A percentile compares a stretch with the other conserved stretches of the same genome.
Conservation (phyloP, 92 coral and sea anemone genomes). For the Parazoanthus swiftii region DNA sequence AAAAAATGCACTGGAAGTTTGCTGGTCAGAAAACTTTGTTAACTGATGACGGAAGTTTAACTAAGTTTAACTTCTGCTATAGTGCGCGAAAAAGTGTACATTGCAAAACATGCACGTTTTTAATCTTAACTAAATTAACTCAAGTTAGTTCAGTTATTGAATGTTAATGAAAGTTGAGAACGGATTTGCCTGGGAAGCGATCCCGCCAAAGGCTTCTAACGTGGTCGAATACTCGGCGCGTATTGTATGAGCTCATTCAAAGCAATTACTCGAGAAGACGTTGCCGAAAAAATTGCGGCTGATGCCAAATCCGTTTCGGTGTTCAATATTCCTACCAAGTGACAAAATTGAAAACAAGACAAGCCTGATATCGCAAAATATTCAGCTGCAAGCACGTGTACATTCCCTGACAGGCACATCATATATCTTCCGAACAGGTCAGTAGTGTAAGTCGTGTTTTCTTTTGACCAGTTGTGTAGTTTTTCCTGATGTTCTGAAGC, state of each 20-base stretch:
- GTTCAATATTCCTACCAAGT: not conserved
- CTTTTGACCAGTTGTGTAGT: not conserved
- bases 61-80: no score
- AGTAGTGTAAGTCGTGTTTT: not conserved
- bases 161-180: not conserved
- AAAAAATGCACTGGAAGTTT: no score
- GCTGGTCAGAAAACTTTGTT: no score
- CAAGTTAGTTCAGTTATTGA: no score
- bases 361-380: not conserved
- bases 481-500: not conserved
- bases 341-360: not conserved
- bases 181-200: not conserved
- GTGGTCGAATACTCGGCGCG: not conserved
- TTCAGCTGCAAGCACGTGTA: not conserved
- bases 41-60: no score
- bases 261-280: not conserved
- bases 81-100: no score
- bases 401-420: not conserved
- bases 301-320: not conserved
- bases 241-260: not conserved
- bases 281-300: not conserved
- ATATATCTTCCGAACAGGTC: not conserved
- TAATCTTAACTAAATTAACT: no score
- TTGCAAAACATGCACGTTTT: no score
- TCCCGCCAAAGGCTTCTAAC: not conserved